Conservation (phyloP, 2,888 invertebrate species). For the Drosophila paracracens region DNA sequence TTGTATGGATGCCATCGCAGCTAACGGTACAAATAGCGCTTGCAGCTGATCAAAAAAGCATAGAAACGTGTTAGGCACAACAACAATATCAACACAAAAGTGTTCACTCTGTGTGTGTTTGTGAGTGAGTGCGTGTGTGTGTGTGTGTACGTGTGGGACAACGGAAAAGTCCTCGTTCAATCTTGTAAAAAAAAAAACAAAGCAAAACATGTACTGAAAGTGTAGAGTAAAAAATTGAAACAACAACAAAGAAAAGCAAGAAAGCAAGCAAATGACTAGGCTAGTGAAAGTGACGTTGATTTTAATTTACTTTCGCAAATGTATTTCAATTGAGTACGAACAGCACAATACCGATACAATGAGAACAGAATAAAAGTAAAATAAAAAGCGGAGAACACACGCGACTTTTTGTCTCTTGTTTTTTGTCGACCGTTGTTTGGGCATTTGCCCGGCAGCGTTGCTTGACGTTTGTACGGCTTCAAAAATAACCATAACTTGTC, state of each 20-base stretch:
- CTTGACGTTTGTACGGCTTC: conserved; percentile 63
- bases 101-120: conserved; percentile 9
- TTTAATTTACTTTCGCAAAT: conserved; percentile 49
- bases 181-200: conserved; percentile 31
- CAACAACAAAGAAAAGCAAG: conserved; percentile 19
- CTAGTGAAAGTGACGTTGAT: conserved; percentile 55
- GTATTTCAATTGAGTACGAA: conserved; percentile 43
- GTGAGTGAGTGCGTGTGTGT: conserved; percentile 7
- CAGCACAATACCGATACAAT: conserved; percentile 18
- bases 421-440: conserved; percentile 15
- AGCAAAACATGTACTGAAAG: conserved; percentile 8
- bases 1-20: conserved; percentile 73
- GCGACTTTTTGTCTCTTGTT: conserved; percentile 24
- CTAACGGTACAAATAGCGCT: conserved; percentile 68
- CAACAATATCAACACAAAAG: conserved; percentile 33
- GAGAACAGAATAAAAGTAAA: conserved; percentile 19
- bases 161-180: conserved; percentile 45
- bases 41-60: conserved; percentile 16
- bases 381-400: conserved; percentile 13
- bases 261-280: conserved; percentile 44
- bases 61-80: conserved; percentile 46
- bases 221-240: conserved; percentile 21
- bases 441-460: conserved; percentile 38
- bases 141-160: conserved; percentile 32
- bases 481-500: conserved; percentile 76